phyloP scores from a whole-genome alignment of 2,113 vertebrate species.

The Actenoides hombroni region DNA sequence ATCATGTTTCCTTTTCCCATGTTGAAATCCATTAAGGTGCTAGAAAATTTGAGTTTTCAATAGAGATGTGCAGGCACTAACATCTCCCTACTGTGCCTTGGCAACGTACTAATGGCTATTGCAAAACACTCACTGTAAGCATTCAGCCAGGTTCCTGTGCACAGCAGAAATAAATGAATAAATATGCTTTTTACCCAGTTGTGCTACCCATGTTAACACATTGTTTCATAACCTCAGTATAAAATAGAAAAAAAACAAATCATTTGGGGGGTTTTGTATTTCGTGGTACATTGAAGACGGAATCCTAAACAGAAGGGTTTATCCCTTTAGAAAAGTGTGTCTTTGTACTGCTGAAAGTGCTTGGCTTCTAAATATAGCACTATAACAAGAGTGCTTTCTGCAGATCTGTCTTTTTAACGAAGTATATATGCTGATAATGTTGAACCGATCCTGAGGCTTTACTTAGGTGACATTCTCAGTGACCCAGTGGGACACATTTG shows the following conservation, averaged over 20 bases:
- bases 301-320: conserved; percentile 22
- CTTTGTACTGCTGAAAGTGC: conserved; percentile 24
- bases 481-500: background rate
- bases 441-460: background rate
- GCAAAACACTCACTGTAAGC: conserved; percentile 17
- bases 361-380: background rate
- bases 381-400: background rate
- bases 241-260: conserved; percentile 19
- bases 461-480: background rate
- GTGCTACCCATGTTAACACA: conserved; percentile 24
- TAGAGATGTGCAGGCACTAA: background rate
- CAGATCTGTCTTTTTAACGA: background rate
- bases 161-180: conserved; percentile 57
- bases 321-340: background rate
- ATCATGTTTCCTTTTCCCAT: background rate
- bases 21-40: background rate
- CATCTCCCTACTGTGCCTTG: background rate
- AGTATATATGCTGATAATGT: background rate
- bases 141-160: conserved; percentile 50
- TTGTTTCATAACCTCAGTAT: conserved; percentile 19
- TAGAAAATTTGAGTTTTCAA: background rate
- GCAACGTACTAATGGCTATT: background rate
- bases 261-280: conserved; percentile 44
- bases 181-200: conserved; percentile 41
- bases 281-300: conserved; percentile 30